Conservation (phyloP, 2,113 vertebrate genomes). For the Eonycteris spelaea region DNA sequence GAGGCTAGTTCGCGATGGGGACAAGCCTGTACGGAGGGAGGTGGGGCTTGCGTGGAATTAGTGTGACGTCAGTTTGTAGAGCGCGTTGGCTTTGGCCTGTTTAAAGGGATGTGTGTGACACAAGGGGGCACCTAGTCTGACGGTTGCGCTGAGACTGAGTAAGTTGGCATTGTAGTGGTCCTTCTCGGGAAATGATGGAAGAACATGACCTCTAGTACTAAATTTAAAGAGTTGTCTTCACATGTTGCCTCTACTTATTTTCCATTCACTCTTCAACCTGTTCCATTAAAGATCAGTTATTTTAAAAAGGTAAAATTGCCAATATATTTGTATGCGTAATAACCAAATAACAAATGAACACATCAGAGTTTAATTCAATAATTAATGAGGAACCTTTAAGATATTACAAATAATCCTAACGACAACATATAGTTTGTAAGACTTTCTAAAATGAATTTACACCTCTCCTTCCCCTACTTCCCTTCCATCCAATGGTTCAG, state of each 20-base stretch:
- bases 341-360: neutral
- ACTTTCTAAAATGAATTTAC: neutral
- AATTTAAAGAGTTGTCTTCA: neutral
- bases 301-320: neutral
- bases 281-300: neutral
- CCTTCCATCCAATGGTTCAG: neutral
- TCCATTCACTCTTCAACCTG: neutral
- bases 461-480: neutral
- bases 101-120: too few relatives aligned
- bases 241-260: neutral
- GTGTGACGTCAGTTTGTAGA: neutral
- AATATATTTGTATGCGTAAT: neutral
- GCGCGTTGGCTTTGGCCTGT: neutral
- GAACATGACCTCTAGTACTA: neutral
- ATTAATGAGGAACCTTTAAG: neutral
- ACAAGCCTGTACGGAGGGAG: rapidly evolving
- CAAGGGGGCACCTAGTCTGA: neutral
- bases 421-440: neutral
- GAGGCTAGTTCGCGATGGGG: rapidly evolving
- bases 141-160: rapidly evolving
- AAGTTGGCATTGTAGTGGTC: neutral
- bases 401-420: neutral
- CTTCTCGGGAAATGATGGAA: neutral
- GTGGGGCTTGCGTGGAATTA: rapidly evolving
- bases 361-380: neutral